These are phyloP conservation scores for Planococcus citri DNA, from an alignment of 1,140 invertebrate genomes.

Conservation along the genomic window DNA sequence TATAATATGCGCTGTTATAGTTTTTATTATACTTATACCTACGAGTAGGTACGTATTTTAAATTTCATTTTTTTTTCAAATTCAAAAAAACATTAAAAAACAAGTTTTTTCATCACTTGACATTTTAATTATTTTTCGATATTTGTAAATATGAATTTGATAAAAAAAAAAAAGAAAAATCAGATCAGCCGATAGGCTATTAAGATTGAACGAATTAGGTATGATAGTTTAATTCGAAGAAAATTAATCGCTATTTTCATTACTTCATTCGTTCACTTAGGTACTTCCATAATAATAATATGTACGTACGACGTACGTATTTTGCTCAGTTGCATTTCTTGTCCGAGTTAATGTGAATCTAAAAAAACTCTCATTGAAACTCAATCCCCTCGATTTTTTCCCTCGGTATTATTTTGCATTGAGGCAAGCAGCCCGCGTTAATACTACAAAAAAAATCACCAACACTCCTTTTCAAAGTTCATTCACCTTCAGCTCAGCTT, in stretches of 20 bases:
- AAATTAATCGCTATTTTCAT: too few relatives aligned
- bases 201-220: too few relatives aligned
- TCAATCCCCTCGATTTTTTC: conserved; percentile 6
- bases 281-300: not conserved
- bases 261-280: too few relatives aligned
- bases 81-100: too few relatives aligned
- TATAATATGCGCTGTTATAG: not conserved
- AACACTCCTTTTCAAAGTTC: conserved; percentile 2
- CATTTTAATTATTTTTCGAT: too few relatives aligned
- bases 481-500: conserved; percentile 1
- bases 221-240: too few relatives aligned
- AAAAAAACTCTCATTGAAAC: conserved; percentile 1
- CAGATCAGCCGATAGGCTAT: too few relatives aligned
- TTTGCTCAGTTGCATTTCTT: not conserved
- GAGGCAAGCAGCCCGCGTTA: not conserved
- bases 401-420: conserved; percentile 3
- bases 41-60: too few relatives aligned
- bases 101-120: too few relatives aligned
- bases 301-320: not conserved
- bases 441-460: conserved; percentile 7
- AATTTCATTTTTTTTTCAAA: too few relatives aligned
- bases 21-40: not conserved
- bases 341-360: not conserved
- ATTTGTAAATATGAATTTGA: too few relatives aligned
- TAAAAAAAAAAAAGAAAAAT: too few relatives aligned